Evolutionary conservation across 2,797 vertebrate genomes (phyloP), one percentile per base, ranked within the genome.

Genomic region (Adrianichthys oophorus): DNA sequence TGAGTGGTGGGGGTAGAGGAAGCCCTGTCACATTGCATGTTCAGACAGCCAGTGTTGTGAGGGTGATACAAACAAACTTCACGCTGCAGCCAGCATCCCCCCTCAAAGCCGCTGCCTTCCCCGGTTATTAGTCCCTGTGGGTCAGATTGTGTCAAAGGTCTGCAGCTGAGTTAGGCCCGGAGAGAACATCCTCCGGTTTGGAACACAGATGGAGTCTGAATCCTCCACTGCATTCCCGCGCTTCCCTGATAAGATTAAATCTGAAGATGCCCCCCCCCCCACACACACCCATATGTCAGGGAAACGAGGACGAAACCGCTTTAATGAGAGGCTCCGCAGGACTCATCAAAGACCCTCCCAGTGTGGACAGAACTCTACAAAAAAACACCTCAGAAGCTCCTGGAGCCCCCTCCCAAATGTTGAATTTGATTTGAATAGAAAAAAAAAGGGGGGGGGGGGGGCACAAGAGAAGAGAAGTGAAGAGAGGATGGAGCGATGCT

Each of bases 1-100:
- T 32, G 32, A 32, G 80, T 75, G 80, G 87, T 86, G 87, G 88
- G 91, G 90, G 89, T 87, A 91, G 89, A 88, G 76, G 84, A 89
- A 87, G 89, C 85, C 86, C 83, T 90, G 90, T 91, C 89, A 89
- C 89, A 87, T 91, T 78, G 78, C 83, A 90, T 87, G 89, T 84
- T 72, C 70, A 76, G 62, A 62, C 70, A 74, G 74, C 77, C 66
- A 61, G 49, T 59, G 65, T 83, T 85, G 76, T 52, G 72, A 74
- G 83, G 80, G 57, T 58, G 78, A 83, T 76, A 73, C 72, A 66
- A 83, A 84, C 73, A 85, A 85, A 78, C 78, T 50, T 5, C n/a
- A 18, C n/a, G 48, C 74, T 78, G 32, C 32, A 32, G 32, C 32
- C 32, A 32, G 32, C 8, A 32, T 74, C 54, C 54, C 55, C 72